These are phyloP conservation scores for Drosophila ficusphila DNA, from an alignment of 1,140 invertebrate species.

Conservation along the genomic window DNA sequence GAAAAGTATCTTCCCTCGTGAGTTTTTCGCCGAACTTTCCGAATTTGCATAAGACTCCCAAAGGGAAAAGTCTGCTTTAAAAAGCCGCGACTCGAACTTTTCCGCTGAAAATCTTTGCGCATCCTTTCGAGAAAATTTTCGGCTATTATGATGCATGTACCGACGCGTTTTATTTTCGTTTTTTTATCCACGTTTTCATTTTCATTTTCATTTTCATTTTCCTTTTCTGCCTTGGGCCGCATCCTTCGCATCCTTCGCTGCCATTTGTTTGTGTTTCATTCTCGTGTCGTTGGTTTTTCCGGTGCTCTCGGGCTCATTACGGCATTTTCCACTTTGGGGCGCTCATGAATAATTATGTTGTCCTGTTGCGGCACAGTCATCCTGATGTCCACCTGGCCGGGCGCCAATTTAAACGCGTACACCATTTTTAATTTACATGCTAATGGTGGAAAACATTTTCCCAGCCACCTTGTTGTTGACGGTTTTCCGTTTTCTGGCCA, in stretches of 20 bases:
- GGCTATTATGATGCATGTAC: conserved; percentile 50
- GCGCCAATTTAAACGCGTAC: conserved; percentile 63
- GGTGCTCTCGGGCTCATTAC: conserved; percentile 61
- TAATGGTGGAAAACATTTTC: conserved; percentile 62
- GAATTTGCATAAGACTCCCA: conserved; percentile 27
- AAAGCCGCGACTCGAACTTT: conserved; percentile 28
- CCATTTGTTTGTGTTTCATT: conserved; percentile 61
- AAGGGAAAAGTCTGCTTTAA: conserved; percentile 7
- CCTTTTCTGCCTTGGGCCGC: not conserved
- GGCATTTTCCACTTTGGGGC: conserved; percentile 69
- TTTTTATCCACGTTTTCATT: conserved; percentile 6
- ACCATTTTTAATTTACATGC: conserved; percentile 73
- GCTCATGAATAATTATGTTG: conserved; percentile 72
- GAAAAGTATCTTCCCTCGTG: conserved; percentile 11
- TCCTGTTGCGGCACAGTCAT: conserved; percentile 39
- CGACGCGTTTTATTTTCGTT: conserved; percentile 10
- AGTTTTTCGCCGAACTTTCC: conserved; percentile 1
- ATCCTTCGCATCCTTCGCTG: conserved; percentile 13
- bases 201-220: conserved; percentile 10
- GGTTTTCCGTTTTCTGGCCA: conserved; percentile 15
- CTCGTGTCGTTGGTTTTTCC: conserved; percentile 52
- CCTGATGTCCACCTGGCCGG: conserved; percentile 32
- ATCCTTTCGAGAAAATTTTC: conserved; percentile 40
- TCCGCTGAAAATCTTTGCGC: conserved; percentile 45
- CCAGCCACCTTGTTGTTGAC: conserved; percentile 48